phyloP scores from a whole-genome alignment of 2,888 invertebrate species.

The Watsonalla cultraria region DNA sequence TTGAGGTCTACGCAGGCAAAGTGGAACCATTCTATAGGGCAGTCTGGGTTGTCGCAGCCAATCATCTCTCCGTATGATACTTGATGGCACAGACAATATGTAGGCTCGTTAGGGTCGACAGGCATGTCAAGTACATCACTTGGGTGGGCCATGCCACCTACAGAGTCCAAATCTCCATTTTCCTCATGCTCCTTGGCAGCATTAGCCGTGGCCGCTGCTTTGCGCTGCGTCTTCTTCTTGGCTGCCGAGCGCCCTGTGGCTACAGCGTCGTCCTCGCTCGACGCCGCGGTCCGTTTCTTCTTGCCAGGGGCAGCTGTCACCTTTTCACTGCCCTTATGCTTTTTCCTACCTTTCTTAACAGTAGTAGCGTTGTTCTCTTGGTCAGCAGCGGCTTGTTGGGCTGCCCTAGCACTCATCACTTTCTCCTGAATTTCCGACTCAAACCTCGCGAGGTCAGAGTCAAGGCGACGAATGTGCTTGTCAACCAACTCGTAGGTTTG shows the following conservation, averaged over 20 bases:
- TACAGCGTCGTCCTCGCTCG: slow-evolving; percentile 71
- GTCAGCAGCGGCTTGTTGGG: slow-evolving; percentile 69
- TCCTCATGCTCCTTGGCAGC: slow-evolving; percentile 65
- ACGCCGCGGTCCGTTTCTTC: slow-evolving; percentile 76
- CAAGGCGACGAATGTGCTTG: slow-evolving; percentile 96
- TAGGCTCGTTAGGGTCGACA: slow-evolving; percentile 98
- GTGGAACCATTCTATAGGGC: slow-evolving; percentile 97
- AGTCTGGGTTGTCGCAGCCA: slow-evolving; percentile 94
- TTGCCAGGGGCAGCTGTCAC: slow-evolving; percentile 59
- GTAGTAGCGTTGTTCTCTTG: slow-evolving; percentile 63
- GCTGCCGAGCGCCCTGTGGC: slow-evolving; percentile 58
- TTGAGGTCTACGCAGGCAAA: slow-evolving; percentile 95
- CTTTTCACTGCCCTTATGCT: slow-evolving; percentile 64
- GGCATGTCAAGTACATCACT: slow-evolving; percentile 95
- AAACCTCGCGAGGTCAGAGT: slow-evolving; percentile 97
- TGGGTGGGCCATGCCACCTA: slow-evolving; percentile 84
- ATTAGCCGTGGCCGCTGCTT: slow-evolving; percentile 53
- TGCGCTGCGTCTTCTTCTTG: slow-evolving; percentile 65
- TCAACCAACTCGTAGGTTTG: slow-evolving; percentile 99
- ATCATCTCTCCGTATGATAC: slow-evolving; percentile 98
- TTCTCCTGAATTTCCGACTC: slow-evolving; percentile 98
- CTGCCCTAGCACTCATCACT: slow-evolving; percentile 85
- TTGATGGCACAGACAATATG: slow-evolving; percentile 98
- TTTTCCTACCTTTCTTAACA: slow-evolving; percentile 72
- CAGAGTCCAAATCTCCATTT: slow-evolving; percentile 72